Base-by-base conservation (phyloP, 1,140 invertebrate species). In the Eufriesea mexicana region DNA sequence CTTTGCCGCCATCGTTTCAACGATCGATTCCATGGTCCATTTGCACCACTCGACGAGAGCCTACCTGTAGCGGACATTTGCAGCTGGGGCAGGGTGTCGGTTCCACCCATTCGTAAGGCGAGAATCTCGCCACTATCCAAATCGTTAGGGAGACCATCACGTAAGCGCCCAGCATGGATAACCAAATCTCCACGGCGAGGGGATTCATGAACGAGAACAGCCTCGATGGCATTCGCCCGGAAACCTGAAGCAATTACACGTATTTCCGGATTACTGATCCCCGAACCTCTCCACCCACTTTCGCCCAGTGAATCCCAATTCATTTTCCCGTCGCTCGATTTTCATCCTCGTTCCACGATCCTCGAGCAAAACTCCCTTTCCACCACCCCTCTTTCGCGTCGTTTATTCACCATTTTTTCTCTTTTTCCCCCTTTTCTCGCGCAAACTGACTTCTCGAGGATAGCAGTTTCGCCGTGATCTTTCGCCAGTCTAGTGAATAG, bases 151-250 rank as follows among this genome's bases (percentile, higher is more conserved):
- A 96, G 35, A 96, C 96, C 86, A 96, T 94, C 55, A 96, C 92
- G 92, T 96, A 97, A 83, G 96, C 96, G 12, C 95, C 95, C 47
- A 96, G 91, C 91, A 96, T 95, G 84, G 95, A 96, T 28, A 96
- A 90, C 96, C 96, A 97, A 80, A 97, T 96, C 90, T 96, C 95
- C 73, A 96, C 94, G 20, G 96, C 96, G n/a, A 97, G 93, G 4
- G 96, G 96, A 85, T 95, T 95, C 92, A 97, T 95, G 93, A 97
- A 97, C 49, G 96, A 96, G 93, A 97, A 97, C 61, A 97, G 92
- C 61, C 95, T 94, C 49, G 95, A 95, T n/a, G 95, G 94, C 89
- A 95, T 95, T 84, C 95, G 94, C 59, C 93, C 92, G 61, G 95
- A 95, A 7, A 95, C 95, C 95, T 95, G 90, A 89, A 92, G 92